A percentile compares a stretch with the other conserved stretches of the same genome.
Evolutionary conservation across 2,797 vertebrate genomes (phyloP).

Genomic region (Channa striata): DNA sequence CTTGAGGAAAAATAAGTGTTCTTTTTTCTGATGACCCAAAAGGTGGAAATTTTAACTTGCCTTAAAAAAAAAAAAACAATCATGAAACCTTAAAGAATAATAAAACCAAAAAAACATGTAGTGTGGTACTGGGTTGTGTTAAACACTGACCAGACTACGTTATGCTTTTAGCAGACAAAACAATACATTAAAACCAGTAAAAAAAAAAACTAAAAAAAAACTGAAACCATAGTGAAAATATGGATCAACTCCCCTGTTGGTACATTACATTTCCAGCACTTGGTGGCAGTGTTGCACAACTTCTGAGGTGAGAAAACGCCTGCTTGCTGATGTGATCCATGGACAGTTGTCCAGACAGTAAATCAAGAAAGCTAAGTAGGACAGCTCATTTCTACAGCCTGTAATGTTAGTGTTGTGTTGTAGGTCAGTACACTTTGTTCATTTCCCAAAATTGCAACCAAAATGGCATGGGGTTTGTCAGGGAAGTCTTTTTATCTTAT

Average conservation of each 20-base stretch:
- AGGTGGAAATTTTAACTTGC: too few relatives aligned
- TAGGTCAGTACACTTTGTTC: neutral
- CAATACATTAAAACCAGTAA: too few relatives aligned
- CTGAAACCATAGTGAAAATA: neutral
- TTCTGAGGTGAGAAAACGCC: slow-evolving; percentile 28
- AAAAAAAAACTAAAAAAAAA: too few relatives aligned
- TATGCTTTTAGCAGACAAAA: too few relatives aligned
- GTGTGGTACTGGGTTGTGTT: too few relatives aligned
- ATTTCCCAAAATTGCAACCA: neutral
- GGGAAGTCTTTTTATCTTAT: too few relatives aligned
- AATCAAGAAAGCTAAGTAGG: slow-evolving; percentile 52
- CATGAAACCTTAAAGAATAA: too few relatives aligned
- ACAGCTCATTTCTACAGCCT: slow-evolving; percentile 7
- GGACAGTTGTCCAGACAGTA: slow-evolving; percentile 53
- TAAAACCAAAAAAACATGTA: too few relatives aligned
- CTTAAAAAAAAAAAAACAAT: too few relatives aligned
- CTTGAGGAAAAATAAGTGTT: too few relatives aligned
- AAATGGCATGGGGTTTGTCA: neutral
- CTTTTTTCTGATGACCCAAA: too few relatives aligned
- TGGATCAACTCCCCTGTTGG: neutral
- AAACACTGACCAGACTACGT: too few relatives aligned
- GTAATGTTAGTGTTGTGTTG: neutral
- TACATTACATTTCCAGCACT: slow-evolving; percentile 6
- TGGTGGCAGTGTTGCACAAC: slow-evolving; percentile 50
- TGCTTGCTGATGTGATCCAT: slow-evolving; percentile 16